Evolutionary conservation across 2,113 vertebrate species (phyloP).

Genomic region (Pituophis catenifer): DNA sequence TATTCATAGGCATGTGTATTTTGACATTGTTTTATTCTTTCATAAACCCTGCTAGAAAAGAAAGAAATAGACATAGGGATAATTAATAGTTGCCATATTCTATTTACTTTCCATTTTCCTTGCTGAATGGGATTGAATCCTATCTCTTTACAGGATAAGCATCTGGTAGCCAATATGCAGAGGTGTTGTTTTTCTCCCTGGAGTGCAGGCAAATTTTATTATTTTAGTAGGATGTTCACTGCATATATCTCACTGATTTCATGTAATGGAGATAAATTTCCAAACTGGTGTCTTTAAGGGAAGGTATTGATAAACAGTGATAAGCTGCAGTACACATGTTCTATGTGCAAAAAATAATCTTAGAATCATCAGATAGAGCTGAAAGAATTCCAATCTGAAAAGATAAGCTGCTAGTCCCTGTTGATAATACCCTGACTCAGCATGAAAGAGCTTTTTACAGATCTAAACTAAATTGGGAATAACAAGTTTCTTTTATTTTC

Average conservation of each 20-base stretch:
- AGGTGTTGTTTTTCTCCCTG: not conserved
- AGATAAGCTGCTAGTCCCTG: not conserved
- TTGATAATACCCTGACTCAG: not conserved
- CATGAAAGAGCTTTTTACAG: not conserved
- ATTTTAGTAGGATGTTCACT: slow-evolving; percentile 21
- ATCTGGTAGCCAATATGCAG: not conserved
- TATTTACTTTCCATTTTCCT: slow-evolving; percentile 31
- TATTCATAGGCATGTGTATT: slow-evolving; percentile 11
- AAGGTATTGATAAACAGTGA: not conserved
- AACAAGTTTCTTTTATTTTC: not conserved
- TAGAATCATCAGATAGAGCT: not conserved
- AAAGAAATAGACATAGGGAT: slow-evolving; percentile 18
- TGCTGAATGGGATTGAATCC: slow-evolving; percentile 19
- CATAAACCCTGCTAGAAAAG: not conserved
- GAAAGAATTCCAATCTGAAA: not conserved
- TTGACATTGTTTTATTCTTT: slow-evolving; percentile 33
- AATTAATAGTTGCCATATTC: slow-evolving; percentile 42
- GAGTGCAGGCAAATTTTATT: not conserved
- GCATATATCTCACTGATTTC: not conserved
- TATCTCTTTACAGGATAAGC: slow-evolving; percentile 30
- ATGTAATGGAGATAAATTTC: not conserved
- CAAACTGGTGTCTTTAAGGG: not conserved
- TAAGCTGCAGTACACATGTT: not conserved
- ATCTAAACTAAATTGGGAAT: not conserved
- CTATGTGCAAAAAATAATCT: not conserved